These are phyloP conservation scores for Neopipo cinnamomea DNA, from an alignment of 2,113 vertebrate species.

Conservation along the genomic window DNA sequence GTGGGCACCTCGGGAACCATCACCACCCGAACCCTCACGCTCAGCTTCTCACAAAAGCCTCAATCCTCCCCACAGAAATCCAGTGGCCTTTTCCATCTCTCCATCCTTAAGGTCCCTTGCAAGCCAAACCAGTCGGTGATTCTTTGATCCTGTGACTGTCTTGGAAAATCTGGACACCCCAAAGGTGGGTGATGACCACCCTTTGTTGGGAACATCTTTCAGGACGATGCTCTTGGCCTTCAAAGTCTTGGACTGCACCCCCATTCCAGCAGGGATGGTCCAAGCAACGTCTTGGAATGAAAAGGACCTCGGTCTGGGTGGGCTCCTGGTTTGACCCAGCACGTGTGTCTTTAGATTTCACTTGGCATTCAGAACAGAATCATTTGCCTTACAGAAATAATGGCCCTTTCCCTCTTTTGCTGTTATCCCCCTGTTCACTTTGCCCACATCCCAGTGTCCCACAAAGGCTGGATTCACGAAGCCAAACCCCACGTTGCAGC, in stretches of 20 bases:
- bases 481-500: background rate
- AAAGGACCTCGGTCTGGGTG: background rate
- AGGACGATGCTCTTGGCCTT: background rate
- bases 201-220: background rate
- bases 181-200: background rate
- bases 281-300: background rate
- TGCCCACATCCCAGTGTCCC: background rate
- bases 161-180: background rate
- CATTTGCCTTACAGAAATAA: background rate
- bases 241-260: background rate
- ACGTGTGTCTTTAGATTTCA: background rate
- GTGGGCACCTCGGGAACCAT: background rate
- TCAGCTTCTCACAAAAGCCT: background rate
- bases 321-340: background rate
- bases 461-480: background rate
- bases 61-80: background rate
- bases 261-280: no score
- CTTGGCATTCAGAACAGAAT: background rate
- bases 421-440: background rate
- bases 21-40: background rate
- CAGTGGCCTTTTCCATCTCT: background rate
- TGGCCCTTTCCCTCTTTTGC: background rate
- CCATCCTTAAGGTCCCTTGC: background rate
- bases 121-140: background rate
- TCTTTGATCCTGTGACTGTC: background rate